Evolutionary conservation across 2,113 vertebrate genomes (phyloP).

Genomic region (Ceratotherium simum): DNA sequence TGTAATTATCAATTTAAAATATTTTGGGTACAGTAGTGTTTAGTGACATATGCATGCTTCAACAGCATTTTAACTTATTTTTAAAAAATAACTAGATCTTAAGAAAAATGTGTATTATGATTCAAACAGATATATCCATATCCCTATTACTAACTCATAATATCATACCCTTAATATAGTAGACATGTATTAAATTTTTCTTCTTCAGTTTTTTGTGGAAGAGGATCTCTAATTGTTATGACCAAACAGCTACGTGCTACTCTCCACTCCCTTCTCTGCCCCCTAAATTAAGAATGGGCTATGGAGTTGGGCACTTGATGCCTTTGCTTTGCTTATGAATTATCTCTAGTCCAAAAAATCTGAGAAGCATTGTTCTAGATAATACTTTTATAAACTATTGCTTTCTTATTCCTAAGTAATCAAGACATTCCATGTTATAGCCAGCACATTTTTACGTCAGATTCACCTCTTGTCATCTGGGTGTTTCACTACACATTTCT

Average conservation of each 20-base stretch:
- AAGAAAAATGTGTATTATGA: background rate
- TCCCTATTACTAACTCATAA: background rate
- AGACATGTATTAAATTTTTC: background rate
- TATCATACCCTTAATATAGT: background rate
- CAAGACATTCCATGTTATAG: background rate
- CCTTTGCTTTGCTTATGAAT: background rate
- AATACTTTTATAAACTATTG: background rate
- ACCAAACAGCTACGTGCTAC: background rate
- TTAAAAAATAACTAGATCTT: background rate
- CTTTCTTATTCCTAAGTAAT: background rate
- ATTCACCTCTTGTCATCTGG: background rate
- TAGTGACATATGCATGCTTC: background rate
- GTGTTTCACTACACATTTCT: background rate
- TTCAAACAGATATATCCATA: background rate
- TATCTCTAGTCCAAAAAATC: background rate
- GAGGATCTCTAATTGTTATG: background rate
- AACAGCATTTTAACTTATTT: background rate
- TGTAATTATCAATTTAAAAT: background rate
- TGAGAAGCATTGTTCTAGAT: background rate
- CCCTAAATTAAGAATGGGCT: background rate
- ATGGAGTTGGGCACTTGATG: background rate
- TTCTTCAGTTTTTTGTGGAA: background rate
- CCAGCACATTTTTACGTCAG: background rate
- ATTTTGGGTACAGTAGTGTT: background rate
- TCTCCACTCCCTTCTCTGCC: background rate